These are phyloP conservation scores for Turritopsis rubra DNA, from an alignment of 30 jellyfish, hydroid and myxozoan genomes.

Conservation along the genomic window DNA sequence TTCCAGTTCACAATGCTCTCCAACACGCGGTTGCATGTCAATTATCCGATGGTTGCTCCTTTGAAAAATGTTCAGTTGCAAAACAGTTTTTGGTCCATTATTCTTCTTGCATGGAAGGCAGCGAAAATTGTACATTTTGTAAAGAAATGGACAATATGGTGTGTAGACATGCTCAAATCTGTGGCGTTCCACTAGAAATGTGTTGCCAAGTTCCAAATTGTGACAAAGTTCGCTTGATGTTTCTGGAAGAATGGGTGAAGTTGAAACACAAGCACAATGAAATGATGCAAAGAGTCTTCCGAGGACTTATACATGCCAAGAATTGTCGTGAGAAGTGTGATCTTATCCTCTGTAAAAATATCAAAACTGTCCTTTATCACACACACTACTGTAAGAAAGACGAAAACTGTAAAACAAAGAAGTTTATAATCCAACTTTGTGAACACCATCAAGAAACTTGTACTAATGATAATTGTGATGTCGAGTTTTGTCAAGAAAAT, in stretches of 20 bases:
- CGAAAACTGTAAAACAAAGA: conserved; percentile 9
- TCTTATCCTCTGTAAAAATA: conserved; percentile 54
- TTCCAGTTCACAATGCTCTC: conserved; percentile 7
- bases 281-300: conserved; percentile 9
- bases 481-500: conserved; percentile 13
- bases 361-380: conserved; percentile 14
- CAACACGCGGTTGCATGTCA: conserved; percentile 19
- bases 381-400: conserved; percentile 16
- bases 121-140: conserved; percentile 22
- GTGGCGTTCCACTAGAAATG: conserved; percentile 10
- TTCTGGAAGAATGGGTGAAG: conserved; percentile 21
- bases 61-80: conserved; percentile 1
- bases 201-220: conserved; percentile 15
- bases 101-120: conserved; percentile 3
- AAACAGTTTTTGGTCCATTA: conserved; percentile 3
- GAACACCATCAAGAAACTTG: conserved; percentile 15
- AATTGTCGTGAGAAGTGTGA: conserved; percentile 58
- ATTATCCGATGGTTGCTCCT: background rate
- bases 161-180: conserved; percentile 23
- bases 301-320: conserved; percentile 18
- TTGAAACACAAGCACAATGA: conserved; percentile 10
- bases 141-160: conserved; percentile 20
- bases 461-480: background rate
- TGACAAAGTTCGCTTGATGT: conserved; percentile 12
- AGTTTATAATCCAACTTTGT: conserved; percentile 14